Base-by-base conservation (phyloP, 2,888 invertebrate genomes). In the Helleia helle region DNA sequence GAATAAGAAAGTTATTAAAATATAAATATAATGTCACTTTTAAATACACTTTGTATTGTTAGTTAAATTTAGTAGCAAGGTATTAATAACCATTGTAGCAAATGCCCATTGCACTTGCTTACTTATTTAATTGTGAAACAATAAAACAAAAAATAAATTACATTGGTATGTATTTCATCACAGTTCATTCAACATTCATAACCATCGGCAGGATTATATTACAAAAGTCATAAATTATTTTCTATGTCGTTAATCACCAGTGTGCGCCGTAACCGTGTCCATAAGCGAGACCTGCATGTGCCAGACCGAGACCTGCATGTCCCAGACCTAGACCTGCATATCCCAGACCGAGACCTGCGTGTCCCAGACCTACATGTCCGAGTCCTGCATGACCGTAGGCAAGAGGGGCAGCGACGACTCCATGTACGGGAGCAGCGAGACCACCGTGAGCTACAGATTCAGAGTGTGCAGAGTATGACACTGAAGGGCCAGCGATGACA, bases 381-480 rank as follows among this genome's bases (percentile, higher is more conserved):
- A n/a, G n/a, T n/a, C n/a, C n/a, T n/a, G n/a, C n/a, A 46, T 54
- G 53, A 36, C 55, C 65, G 28, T 54, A 57, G 11, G 48, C 45
- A 5, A 46, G 41, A 40, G 54, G 49, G 22, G 46, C 46, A 15
- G 50, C 48, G 15, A 50, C 43, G 18, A 49, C 50, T 3, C 56
- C 56, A 45, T 57, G 58, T 3, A 54, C 51, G 17, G 58, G 45
- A 4, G 52, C 47, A n/a, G 55, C 55, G 15, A 51, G 49, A 45
- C 48, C 64, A 38, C 54, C 57, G 36, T 58, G 57, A 13, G 76
- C 72, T 44, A 69, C 45, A 15, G 54, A 52, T 25, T 46, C 50
- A 14, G 43, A 49, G 41, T 59, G 55, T 18, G 63, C 63, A 15
- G 62, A 52, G 31, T 39, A 30, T 14, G 39, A 29, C n/a, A 39